Conservation (phyloP, 2,113 vertebrate species). For the Rynchops niger region DNA sequence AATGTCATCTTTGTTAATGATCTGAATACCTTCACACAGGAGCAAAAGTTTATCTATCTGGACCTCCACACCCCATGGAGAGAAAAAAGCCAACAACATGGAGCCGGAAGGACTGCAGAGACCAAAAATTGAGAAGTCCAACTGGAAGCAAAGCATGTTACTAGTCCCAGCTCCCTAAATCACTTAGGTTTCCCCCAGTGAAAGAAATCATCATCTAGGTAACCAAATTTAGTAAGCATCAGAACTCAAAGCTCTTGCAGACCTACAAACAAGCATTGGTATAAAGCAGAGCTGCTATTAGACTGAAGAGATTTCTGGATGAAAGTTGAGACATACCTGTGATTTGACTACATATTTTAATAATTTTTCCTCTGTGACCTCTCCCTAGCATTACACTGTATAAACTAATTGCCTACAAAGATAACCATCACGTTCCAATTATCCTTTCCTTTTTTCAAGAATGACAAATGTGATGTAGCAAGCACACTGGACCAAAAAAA, state of each 20-base stretch:
- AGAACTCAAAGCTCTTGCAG: background rate
- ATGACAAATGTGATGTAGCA: background rate
- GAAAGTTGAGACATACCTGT: background rate
- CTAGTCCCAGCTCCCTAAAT: background rate
- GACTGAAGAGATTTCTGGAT: background rate
- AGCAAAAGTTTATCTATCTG: background rate
- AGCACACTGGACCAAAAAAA: background rate
- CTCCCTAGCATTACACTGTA: background rate
- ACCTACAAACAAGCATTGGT: rapidly evolving
- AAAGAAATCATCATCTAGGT: background rate
- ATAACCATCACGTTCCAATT: background rate
- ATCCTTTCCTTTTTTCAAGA: background rate
- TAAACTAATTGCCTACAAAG: background rate
- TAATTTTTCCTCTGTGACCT: background rate
- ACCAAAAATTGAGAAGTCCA: background rate
- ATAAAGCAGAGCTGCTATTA: background rate
- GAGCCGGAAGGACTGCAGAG: background rate
- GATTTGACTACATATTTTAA: background rate
- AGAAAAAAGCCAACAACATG: background rate
- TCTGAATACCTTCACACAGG: background rate
- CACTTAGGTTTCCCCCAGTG: rapidly evolving
- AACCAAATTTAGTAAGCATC: background rate
- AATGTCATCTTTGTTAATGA: background rate
- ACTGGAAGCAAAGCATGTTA: rapidly evolving
- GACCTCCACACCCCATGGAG: background rate